These are phyloP conservation scores for Crenichthys baileyi DNA, from an alignment of 2,797 vertebrate genomes.

Conservation along the genomic window DNA sequence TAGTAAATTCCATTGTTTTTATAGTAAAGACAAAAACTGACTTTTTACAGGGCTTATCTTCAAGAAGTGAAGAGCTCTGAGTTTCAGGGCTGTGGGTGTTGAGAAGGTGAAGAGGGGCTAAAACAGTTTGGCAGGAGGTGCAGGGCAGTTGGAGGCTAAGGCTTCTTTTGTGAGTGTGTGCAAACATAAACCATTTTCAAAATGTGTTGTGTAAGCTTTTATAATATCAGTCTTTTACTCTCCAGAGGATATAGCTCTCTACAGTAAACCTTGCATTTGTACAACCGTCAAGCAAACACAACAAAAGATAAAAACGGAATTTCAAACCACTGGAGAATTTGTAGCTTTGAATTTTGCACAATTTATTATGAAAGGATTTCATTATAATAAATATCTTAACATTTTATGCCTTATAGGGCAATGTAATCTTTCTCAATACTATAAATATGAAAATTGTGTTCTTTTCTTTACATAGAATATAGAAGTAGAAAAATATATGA, in stretches of 20 bases:
- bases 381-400: conserved; percentile 44
- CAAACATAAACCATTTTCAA: conserved; percentile 76
- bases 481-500: conserved; percentile 78
- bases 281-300: conserved; percentile 23
- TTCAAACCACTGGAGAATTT: conserved; percentile 34
- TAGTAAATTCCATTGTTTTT: conserved; percentile 65
- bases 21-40: conserved; percentile 73
- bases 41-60: conserved; percentile 59
- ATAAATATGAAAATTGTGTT: conserved; percentile 67
- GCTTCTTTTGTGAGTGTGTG: conserved; percentile 82
- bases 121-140: conserved; percentile 63
- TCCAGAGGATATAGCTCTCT: conserved; percentile 39
- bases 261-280: conserved; percentile 48
- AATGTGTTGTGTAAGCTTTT: conserved; percentile 68
- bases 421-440: conserved; percentile 49
- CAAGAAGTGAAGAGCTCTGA: conserved; percentile 56
- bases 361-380: conserved; percentile 47
- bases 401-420: conserved; percentile 34
- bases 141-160: conserved; percentile 76
- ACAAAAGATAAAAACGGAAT: conserved; percentile 26
- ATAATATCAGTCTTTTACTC: conserved; percentile 47
- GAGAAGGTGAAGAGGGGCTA: conserved; percentile 51
- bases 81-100: conserved; percentile 57
- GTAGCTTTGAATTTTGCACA: conserved; percentile 37
- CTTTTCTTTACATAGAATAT: conserved; percentile 59